Percentiles rank a stretch among this genome's conserved stretches.
phyloP scores from a whole-genome alignment of 2,797 vertebrate genomes.

The Bothrops alternatus region DNA sequence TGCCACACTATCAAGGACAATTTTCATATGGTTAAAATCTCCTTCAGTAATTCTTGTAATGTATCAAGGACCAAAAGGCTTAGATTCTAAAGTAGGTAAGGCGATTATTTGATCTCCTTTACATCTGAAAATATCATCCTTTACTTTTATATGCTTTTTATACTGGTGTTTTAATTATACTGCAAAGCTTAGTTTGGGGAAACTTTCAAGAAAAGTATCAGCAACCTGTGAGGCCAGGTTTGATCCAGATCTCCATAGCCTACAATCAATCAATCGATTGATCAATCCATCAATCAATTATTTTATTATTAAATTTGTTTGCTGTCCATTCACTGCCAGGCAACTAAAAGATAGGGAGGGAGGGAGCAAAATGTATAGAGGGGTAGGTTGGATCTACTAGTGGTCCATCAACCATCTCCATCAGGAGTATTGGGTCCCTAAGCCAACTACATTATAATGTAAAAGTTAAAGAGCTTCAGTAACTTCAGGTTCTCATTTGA shows the following conservation, averaged over 20 bases:
- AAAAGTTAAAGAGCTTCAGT: background rate
- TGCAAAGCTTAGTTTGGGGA: slow-evolving; percentile 2
- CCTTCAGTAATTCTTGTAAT: slow-evolving; percentile 42
- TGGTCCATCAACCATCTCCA: background rate
- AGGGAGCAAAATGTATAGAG: background rate
- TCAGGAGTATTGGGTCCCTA: background rate
- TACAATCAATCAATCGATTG: background rate
- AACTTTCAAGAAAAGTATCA: background rate
- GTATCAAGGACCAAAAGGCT: slow-evolving; percentile 36
- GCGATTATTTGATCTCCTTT: slow-evolving; percentile 35
- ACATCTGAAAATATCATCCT: slow-evolving; percentile 35
- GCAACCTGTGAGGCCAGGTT: background rate
- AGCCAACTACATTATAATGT: background rate
- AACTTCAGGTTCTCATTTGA: background rate
- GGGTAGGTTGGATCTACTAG: background rate
- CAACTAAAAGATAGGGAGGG: background rate
- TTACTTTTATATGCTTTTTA: slow-evolving; percentile 5
- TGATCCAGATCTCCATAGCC: background rate
- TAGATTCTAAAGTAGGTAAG: slow-evolving; percentile 34
- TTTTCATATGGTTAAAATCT: slow-evolving; percentile 29
- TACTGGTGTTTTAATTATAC: slow-evolving; percentile 15
- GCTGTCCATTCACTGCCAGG: background rate
- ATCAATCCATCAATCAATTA: background rate
- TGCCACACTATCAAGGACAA: slow-evolving; percentile 33
- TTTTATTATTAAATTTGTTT: background rate